These are phyloP conservation scores for Buteo buteo DNA, from an alignment of 2,113 vertebrate species.

Conservation along the genomic window DNA sequence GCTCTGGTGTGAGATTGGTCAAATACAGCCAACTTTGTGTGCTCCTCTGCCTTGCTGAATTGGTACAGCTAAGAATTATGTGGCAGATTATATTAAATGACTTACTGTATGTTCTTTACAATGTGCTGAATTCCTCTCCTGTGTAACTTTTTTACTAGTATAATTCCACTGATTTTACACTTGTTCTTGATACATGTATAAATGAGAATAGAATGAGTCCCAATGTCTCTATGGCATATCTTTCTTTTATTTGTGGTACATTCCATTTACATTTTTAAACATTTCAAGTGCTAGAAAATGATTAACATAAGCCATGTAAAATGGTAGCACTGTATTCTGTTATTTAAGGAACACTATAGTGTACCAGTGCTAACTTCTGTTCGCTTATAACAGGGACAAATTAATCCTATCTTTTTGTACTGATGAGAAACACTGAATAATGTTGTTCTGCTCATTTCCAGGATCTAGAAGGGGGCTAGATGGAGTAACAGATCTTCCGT, in stretches of 20 bases:
- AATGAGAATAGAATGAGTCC: neutral
- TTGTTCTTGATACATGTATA: neutral
- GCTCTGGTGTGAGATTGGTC: neutral
- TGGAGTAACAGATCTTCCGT: neutral
- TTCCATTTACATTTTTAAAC: neutral
- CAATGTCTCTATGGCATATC: neutral
- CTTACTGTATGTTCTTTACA: neutral
- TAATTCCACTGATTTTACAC: neutral
- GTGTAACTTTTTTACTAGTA: neutral
- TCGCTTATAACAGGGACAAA: neutral
- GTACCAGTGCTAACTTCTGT: neutral
- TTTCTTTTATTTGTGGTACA: neutral
- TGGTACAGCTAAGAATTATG: neutral
- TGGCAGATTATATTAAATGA: neutral
- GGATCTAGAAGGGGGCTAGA: neutral
- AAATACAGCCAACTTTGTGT: neutral
- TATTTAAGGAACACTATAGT: neutral
- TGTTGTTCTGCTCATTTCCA: neutral
- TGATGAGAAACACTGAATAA: neutral
- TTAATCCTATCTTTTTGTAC: neutral
- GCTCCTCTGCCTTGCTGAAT: neutral
- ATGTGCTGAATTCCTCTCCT: neutral
- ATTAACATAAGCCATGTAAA: neutral
- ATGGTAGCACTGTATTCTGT: neutral
- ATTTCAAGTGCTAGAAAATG: neutral